Base-by-base conservation (phyloP, 2,888 invertebrate species). In the Acrobasis suavella region DNA sequence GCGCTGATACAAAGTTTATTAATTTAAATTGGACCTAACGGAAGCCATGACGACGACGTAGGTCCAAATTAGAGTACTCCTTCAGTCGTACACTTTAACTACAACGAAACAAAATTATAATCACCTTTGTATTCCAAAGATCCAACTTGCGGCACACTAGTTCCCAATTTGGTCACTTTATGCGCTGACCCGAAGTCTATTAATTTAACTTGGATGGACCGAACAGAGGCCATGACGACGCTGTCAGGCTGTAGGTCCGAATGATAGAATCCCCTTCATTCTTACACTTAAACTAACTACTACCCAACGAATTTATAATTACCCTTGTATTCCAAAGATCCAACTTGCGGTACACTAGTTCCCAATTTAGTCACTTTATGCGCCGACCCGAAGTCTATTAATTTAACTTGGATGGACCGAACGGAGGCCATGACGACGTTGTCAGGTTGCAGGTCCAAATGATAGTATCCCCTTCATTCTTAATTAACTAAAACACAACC, bases 181-280 rank as follows among this genome's bases (percentile, higher is more conserved):
- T 96, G 96, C 1, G 98, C 96, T 7, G 96, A 95, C 0, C 98
- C 98, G 81, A 99, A 96, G 87, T 99, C 99, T 8, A 98, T 96
- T 55, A 99, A 88, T 86, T 98, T 99, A 2, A 99, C 94, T 84
- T 97, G 96, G 9, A 96, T 94, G 0, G 96, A 96, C 70, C 98
- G 93, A 15, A 97, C 96, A 0, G 96, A 96, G 1, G 96, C 95
- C 96, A 99, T 97, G 3, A 98, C 97, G 32, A 99, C 94, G 85
- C 99, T 99, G 81, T 98, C 98, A 0, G 99, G 99, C 85, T 99
- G 97, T 58, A 98, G 92, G 83, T 98, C 96, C 67, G 98, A 89
- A 83, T 98, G 97, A 72, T 96, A 96, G 71, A 95, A 95, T 2
- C 98, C 98, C 3, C 22, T 22, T 22, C 22, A 22, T 22, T 22